Conservation (phyloP, 2,888 invertebrate genomes). For the Leucozona laternaria region DNA sequence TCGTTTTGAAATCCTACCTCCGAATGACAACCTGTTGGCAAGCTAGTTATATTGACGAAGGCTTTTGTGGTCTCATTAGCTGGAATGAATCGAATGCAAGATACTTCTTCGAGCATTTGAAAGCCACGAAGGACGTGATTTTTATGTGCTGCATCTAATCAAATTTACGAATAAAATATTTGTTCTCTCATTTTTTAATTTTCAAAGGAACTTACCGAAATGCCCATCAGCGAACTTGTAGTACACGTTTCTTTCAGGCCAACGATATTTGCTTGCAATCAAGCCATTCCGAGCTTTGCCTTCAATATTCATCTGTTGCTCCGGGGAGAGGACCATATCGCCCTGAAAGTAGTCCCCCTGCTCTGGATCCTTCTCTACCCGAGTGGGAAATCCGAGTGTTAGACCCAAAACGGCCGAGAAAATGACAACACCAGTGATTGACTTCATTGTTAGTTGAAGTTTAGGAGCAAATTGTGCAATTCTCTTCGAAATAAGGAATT, state of each 20-base stretch:
- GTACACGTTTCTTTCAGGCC: conserved; percentile 88
- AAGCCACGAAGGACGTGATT: conserved; percentile 88
- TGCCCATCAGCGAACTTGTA: conserved; percentile 84
- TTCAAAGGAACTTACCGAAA: conserved; percentile 33
- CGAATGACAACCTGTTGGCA: conserved; percentile 81
- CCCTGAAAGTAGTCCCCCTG: conserved; percentile 89
- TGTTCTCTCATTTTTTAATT: background rate
- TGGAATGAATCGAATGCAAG: conserved; percentile 89
- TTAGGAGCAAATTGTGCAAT: background rate
- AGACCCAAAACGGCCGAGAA: conserved; percentile 7
- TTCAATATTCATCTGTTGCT: conserved; percentile 64
- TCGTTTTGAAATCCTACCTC: conserved; percentile 87
- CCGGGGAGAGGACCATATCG: conserved; percentile 88
- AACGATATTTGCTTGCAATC: conserved; percentile 84
- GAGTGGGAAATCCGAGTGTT: conserved; percentile 32
- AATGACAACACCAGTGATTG: background rate
- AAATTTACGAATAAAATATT: background rate
- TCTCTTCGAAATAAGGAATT: background rate
- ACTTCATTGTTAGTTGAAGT: conserved; percentile 45
- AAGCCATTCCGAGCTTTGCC: conserved; percentile 85
- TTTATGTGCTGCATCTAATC: conserved; percentile 84
- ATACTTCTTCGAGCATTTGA: conserved; percentile 88
- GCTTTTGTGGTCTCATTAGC: conserved; percentile 83
- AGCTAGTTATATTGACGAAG: conserved; percentile 79
- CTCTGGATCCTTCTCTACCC: conserved; percentile 86